phyloP scores from a whole-genome alignment of 2,113 vertebrate genomes.

The Physeter macrocephalus region DNA sequence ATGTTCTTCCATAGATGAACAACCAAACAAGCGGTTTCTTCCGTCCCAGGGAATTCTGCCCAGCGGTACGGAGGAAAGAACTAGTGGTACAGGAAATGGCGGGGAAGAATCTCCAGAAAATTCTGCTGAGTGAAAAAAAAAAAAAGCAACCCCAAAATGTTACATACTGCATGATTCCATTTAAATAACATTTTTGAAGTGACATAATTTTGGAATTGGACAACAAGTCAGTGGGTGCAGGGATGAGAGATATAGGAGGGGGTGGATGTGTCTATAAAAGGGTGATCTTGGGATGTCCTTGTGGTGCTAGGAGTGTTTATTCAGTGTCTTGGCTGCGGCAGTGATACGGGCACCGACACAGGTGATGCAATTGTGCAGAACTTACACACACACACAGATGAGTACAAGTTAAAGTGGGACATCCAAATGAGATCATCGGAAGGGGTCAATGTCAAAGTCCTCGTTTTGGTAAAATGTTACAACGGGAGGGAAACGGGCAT shows the following conservation, averaged over 20 bases:
- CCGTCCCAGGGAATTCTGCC: fast-evolving
- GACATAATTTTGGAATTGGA: background rate
- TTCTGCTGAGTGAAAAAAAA: background rate
- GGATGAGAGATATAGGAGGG: background rate
- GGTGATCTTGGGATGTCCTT: too few species aligned
- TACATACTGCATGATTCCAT: fast-evolving
- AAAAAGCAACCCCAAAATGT: background rate
- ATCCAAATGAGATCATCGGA: fast-evolving
- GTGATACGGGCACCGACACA: fast-evolving
- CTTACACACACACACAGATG: too few species aligned
- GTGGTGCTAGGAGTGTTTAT: fast-evolving
- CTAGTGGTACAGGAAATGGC: background rate
- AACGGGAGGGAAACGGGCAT: background rate
- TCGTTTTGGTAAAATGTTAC: background rate
- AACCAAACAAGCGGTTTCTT: too few species aligned
- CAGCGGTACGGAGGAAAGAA: fast-evolving
- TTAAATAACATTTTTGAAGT: background rate
- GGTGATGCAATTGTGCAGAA: background rate
- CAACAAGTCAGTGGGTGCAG: background rate
- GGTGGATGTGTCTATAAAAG: background rate
- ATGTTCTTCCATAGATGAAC: too few species aligned
- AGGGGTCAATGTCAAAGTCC: fast-evolving
- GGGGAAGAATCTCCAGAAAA: background rate
- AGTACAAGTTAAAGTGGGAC: too few species aligned
- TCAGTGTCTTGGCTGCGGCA: background rate